Evolutionary conservation across 2,797 vertebrate genomes (phyloP).

Genomic region (Gastrophryne carolinensis): DNA sequence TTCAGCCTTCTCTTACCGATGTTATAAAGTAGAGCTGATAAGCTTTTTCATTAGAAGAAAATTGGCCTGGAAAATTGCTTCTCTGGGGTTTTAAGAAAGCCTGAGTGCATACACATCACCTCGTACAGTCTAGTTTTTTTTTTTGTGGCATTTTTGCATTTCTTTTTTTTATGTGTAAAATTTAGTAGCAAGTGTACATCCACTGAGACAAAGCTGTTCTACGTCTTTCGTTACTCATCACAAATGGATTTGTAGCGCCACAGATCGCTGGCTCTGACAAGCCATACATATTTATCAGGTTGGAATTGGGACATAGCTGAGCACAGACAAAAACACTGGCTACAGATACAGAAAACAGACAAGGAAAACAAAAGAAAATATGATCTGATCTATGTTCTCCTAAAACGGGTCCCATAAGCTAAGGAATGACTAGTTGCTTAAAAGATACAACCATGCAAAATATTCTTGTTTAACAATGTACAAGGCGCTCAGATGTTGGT

Average conservation of each 20-base stretch:
- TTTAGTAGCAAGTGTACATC: slow-evolving; percentile 3
- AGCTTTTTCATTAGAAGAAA: slow-evolving; percentile 13
- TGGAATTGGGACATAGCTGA: slow-evolving; percentile 53
- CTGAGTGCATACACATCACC: neutral
- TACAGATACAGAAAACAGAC: neutral
- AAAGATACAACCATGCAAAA: neutral
- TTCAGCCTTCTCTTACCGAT: neutral
- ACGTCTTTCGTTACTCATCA: slow-evolving; percentile 32
- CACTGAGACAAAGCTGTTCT: slow-evolving; percentile 21
- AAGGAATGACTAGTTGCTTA: slow-evolving; percentile 18
- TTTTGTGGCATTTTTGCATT: neutral
- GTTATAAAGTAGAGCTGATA: slow-evolving; percentile 15
- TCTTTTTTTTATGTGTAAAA: neutral
- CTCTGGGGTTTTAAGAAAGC: neutral
- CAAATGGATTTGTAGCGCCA: slow-evolving; percentile 46
- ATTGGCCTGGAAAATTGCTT: neutral
- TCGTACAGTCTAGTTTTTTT: neutral
- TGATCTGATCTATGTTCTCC: slow-evolving; percentile 19
- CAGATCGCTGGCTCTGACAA: slow-evolving; percentile 46
- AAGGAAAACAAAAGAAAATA: slow-evolving; percentile 1
- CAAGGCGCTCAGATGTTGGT: no score
- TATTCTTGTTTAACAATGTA: no score
- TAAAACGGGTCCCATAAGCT: slow-evolving; percentile 5
- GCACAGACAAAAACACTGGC: slow-evolving; percentile 34
- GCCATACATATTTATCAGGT: slow-evolving; percentile 55